phyloP scores from a whole-genome alignment of 2,113 vertebrate species.

The Macquaria ambigua region DNA sequence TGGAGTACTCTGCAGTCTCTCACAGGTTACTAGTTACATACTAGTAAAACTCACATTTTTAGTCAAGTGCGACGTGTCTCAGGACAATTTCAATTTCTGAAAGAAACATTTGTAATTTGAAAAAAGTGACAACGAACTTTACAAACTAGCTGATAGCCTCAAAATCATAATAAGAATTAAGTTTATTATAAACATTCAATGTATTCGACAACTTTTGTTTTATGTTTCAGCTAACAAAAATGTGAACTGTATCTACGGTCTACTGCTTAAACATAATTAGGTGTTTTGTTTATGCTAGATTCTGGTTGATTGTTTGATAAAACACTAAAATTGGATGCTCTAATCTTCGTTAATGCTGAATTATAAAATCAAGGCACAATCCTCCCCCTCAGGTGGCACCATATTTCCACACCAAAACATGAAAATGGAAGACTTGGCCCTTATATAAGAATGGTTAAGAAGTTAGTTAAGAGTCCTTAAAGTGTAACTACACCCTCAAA shows the following conservation, averaged over 20 bases:
- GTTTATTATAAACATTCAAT: neutral
- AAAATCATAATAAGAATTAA: neutral
- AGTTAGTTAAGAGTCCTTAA: neutral
- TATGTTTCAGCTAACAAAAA: too few species aligned
- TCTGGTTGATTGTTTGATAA: neutral
- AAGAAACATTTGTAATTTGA: too few species aligned
- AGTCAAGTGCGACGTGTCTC: too few species aligned
- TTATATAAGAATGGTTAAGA: neutral
- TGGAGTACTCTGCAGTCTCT: too few species aligned
- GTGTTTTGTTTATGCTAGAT: neutral
- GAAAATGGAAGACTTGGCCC: neutral
- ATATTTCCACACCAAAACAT: neutral
- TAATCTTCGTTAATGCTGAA: neutral
- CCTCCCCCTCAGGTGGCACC: neutral
- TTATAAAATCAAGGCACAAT: neutral
- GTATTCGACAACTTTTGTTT: neutral
- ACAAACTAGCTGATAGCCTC: neutral
- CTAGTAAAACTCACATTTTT: too few species aligned
- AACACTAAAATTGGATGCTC: neutral
- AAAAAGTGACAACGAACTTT: neutral
- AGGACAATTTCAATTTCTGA: too few species aligned
- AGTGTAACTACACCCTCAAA: neutral
- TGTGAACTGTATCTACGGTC: neutral
- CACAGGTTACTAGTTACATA: too few species aligned
- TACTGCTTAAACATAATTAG: neutral